phyloP scores from a whole-genome alignment of 1,140 invertebrate species.

The Drosophila neocordata region DNA sequence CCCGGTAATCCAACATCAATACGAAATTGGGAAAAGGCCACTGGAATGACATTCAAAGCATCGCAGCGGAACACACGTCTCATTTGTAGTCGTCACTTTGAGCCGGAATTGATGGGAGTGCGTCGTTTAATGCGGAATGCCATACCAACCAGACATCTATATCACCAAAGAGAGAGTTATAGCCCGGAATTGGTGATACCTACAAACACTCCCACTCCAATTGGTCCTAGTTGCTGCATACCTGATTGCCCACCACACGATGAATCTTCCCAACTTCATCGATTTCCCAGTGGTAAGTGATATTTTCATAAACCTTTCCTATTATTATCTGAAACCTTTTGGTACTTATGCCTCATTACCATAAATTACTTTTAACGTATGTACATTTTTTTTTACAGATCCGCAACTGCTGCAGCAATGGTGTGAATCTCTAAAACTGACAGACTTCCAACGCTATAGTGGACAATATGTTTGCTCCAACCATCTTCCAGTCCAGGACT shows the following conservation, averaged over 20 bases:
- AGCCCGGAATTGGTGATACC: conserved; percentile 11
- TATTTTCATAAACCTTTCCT: too few species aligned
- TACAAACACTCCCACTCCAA: neutral
- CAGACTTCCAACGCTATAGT: conserved; percentile 38
- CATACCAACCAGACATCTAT: conserved; percentile 57
- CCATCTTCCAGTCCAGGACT: conserved; percentile 43
- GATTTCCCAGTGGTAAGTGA: conserved; percentile 64
- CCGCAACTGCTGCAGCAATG: conserved; percentile 47
- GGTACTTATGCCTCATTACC: too few species aligned
- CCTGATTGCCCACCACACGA: conserved; percentile 37
- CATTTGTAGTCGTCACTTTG: conserved; percentile 70
- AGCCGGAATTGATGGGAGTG: conserved; percentile 62
- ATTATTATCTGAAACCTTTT: too few species aligned
- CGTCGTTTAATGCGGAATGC: conserved; percentile 62
- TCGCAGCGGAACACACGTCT: conserved; percentile 69
- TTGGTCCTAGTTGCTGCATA: conserved; percentile 46
- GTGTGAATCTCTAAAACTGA: conserved; percentile 49
- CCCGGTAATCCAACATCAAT: conserved; percentile 55
- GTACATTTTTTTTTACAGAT: conserved; percentile 26
- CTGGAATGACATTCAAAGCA: conserved; percentile 62
- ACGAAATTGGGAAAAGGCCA: conserved; percentile 61
- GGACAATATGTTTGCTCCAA: conserved; percentile 55
- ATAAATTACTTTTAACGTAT: too few species aligned
- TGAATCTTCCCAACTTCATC: conserved; percentile 42
- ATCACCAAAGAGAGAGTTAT: neutral